Percentiles rank a stretch among this genome's conserved stretches.
Conservation (phyloP, 2,797 vertebrate species). For the Loriculus beryllinus region DNA sequence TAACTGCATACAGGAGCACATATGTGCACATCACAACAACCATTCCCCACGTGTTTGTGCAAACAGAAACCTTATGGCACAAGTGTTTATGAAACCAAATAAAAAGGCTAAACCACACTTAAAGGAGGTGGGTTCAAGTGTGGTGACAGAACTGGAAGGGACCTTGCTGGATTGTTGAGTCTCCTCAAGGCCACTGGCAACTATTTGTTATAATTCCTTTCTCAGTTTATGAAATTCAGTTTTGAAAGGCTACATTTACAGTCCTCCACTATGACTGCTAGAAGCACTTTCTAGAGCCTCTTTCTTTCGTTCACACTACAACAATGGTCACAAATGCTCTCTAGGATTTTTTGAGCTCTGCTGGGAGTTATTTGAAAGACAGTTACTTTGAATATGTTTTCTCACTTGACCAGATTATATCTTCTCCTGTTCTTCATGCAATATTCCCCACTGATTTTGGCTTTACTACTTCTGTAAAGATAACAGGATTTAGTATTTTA, state of each 20-base stretch:
- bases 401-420: neutral
- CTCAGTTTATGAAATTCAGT: neutral
- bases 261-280: neutral
- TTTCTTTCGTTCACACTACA: neutral
- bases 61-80: neutral
- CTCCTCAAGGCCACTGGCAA: neutral
- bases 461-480: neutral
- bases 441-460: constrained; percentile 4
- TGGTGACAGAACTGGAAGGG: neutral
- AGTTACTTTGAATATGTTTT: neutral
- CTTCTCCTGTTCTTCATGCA: neutral
- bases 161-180: neutral
- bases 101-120: neutral
- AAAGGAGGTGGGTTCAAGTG: neutral
- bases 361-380: neutral
- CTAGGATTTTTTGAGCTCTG: neutral
- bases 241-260: neutral
- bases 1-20: neutral
- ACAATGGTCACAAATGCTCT: neutral
- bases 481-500: constrained; percentile 6
- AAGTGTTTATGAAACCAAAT: neutral
- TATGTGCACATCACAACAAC: neutral
- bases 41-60: neutral
- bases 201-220: neutral
- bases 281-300: neutral